Conservation (phyloP, 2,797 vertebrate species). For the Rhinoraja longicauda region DNA sequence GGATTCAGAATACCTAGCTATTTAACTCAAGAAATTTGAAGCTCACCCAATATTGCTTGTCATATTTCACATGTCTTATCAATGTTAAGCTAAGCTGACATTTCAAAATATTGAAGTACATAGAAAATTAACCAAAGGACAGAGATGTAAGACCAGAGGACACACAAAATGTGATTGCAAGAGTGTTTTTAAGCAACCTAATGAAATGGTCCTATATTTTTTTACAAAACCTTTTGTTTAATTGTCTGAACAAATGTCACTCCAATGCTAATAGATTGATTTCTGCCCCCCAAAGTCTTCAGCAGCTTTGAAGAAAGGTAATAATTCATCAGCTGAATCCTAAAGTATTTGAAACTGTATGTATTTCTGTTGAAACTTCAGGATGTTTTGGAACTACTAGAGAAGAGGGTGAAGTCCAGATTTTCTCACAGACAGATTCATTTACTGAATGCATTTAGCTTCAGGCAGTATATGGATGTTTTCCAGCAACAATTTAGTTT, state of each 20-base stretch:
- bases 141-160: too few relatives aligned
- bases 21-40: not conserved
- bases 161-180: too few relatives aligned
- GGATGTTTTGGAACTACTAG: constrained; percentile 90
- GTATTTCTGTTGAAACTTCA: constrained; percentile 46
- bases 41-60: not conserved
- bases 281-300: too few relatives aligned
- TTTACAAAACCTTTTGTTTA: too few relatives aligned
- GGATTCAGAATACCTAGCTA: not conserved
- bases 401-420: constrained; percentile 93
- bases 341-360: not conserved
- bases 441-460: constrained; percentile 68
- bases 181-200: not conserved
- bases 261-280: too few relatives aligned
- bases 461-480: constrained; percentile 67
- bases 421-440: constrained; percentile 96
- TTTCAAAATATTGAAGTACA: not conserved
- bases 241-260: too few relatives aligned
- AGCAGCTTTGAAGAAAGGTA: not conserved
- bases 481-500: constrained; percentile 71
- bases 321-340: not conserved
- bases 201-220: not conserved
- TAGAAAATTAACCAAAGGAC: too few relatives aligned
- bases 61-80: not conserved
- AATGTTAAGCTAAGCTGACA: not conserved